Evolutionary conservation across 1,140 invertebrate species (phyloP).

Genomic region (Leguminivora glycinivorella): DNA sequence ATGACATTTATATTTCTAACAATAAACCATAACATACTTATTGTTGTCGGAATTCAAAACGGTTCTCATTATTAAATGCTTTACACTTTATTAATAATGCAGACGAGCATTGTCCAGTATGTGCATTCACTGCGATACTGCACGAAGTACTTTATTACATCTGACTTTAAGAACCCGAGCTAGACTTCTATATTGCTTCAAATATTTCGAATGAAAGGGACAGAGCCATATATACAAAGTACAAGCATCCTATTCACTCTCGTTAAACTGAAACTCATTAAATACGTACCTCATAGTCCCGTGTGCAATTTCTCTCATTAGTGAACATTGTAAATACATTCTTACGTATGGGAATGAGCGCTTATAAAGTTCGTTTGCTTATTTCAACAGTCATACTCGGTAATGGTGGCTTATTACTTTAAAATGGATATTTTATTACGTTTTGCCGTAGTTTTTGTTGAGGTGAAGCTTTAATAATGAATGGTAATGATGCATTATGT

Average conservation of each 20-base stretch:
- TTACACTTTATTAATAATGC: neutral
- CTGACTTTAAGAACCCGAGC: slow-evolving; percentile 4
- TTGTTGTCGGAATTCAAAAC: neutral
- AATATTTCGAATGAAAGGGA: slow-evolving; percentile 9
- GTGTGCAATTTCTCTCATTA: slow-evolving; percentile 46
- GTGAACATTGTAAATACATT: slow-evolving; percentile 43
- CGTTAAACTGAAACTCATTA: slow-evolving; percentile 36
- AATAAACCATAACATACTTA: neutral
- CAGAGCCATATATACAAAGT: neutral
- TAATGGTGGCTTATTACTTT: slow-evolving; percentile 21
- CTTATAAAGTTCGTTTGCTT: slow-evolving; percentile 34
- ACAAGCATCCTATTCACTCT: neutral
- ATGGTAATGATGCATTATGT: slow-evolving; percentile 9
- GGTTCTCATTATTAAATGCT: neutral
- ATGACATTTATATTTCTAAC: too few species aligned
- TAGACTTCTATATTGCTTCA: neutral
- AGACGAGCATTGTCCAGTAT: slow-evolving; percentile 7
- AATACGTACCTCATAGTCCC: slow-evolving; percentile 39
- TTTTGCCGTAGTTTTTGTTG: slow-evolving; percentile 12
- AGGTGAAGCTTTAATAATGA: slow-evolving; percentile 8
- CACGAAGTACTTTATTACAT: slow-evolving; percentile 26
- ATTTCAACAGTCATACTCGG: slow-evolving; percentile 29
- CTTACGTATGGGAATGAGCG: slow-evolving; percentile 38
- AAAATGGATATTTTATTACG: slow-evolving; percentile 16
- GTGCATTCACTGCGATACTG: neutral